phyloP scores from a whole-genome alignment of 2,888 invertebrate genomes.

The Thelaira solivaga region DNA sequence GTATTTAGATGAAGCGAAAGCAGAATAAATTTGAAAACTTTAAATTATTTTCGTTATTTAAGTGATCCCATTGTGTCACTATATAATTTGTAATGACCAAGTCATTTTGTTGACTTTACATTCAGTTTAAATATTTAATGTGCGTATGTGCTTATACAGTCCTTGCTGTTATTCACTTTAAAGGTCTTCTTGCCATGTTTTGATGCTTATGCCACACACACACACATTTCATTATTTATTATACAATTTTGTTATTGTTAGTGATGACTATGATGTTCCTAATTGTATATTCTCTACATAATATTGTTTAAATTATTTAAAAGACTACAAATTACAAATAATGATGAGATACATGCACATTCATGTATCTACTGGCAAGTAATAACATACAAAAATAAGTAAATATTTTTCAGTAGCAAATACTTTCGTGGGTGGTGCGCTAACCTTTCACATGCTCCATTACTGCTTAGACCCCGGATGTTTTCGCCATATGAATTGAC shows the following conservation, averaged over 20 bases:
- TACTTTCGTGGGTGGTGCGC: too few species aligned
- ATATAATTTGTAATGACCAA: constrained; percentile 6
- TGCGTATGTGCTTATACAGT: background rate
- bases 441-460: too few species aligned
- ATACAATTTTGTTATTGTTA: background rate
- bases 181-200: too few species aligned
- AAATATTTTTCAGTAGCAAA: too few species aligned
- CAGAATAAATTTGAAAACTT: background rate
- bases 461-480: too few species aligned
- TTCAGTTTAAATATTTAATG: constrained; percentile 20
- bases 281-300: constrained; percentile 1
- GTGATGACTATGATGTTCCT: background rate
- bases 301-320: background rate
- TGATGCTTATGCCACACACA: background rate
- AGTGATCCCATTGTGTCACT: background rate
- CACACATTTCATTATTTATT: background rate
- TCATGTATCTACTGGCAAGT: too few species aligned
- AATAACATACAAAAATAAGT: too few species aligned
- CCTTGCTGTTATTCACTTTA: too few species aligned
- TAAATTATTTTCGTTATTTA: background rate
- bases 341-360: background rate
- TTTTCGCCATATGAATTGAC: too few species aligned
- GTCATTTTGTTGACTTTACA: constrained; percentile 11
- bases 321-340: background rate
- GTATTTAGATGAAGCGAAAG: too few species aligned